Evolutionary conservation across 2,113 vertebrate genomes (phyloP).

Genomic region (Lophius piscatorius): DNA sequence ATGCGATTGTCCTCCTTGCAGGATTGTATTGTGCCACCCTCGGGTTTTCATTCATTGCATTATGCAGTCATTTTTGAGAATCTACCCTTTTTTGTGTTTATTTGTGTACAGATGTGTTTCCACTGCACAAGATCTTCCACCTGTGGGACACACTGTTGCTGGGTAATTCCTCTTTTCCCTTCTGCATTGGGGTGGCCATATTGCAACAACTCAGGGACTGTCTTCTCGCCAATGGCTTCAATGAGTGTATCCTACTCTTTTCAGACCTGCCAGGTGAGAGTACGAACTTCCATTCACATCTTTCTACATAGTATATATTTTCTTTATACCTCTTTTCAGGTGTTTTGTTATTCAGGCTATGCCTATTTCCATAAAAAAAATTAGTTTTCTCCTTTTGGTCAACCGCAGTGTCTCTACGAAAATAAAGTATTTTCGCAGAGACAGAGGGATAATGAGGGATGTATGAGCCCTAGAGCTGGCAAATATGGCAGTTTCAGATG

Average conservation of each 20-base stretch:
- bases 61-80: slow-evolving; percentile 20
- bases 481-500: too few species aligned
- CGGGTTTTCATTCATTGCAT: slow-evolving; percentile 12
- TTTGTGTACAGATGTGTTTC: slow-evolving; percentile 89
- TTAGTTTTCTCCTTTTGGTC: neutral
- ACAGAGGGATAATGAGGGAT: too few species aligned
- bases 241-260: slow-evolving; percentile 98
- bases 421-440: too few species aligned
- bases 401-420: too few species aligned
- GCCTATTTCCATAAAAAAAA: neutral
- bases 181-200: slow-evolving; percentile 97
- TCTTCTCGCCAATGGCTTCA: slow-evolving; percentile 96
- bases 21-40: slow-evolving; percentile 23
- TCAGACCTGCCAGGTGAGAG: slow-evolving; percentile 94
- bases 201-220: slow-evolving; percentile 94
- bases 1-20: slow-evolving; percentile 12
- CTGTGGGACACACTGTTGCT: slow-evolving; percentile 96
- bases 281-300: neutral
- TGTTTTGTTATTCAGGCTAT: neutral
- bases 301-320: neutral
- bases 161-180: slow-evolving; percentile 96
- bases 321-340: neutral
- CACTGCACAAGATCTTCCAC: slow-evolving; percentile 99
- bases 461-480: too few species aligned
- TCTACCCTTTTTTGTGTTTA: slow-evolving; percentile 30